phyloP scores from a whole-genome alignment of 92 coral and sea anemone genomes.

The Siderastrea siderea region DNA sequence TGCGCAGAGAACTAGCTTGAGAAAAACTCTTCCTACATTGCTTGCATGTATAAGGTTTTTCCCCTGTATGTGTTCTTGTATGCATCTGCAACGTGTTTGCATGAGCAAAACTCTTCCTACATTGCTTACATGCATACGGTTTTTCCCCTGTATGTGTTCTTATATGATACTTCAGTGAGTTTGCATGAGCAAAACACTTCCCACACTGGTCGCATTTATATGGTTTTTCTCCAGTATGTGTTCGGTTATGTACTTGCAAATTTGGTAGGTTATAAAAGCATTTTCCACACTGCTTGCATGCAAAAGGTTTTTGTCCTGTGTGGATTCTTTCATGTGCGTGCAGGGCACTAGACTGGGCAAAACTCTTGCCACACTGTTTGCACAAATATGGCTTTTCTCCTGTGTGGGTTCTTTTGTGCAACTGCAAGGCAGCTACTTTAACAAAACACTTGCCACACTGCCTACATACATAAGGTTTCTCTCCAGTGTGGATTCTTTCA shows the following conservation, averaged over 20 bases:
- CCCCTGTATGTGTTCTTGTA: neutral
- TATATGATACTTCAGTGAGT: neutral
- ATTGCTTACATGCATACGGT: neutral
- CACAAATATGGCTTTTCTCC: conserved; percentile 7
- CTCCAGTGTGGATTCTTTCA: no score
- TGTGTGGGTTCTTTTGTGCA: conserved; percentile 5
- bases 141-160: neutral
- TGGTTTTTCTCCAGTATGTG: neutral
- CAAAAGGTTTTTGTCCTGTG: neutral
- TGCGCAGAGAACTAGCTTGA: neutral
- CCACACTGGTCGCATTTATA: neutral
- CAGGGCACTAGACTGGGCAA: neutral
- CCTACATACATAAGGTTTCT: no score
- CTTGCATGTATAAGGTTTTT: neutral
- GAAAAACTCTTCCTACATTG: neutral
- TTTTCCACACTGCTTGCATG: neutral
- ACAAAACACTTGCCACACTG: no score
- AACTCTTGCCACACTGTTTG: neutral
- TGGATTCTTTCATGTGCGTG: neutral
- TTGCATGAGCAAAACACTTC: neutral
- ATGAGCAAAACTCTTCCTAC: neutral
- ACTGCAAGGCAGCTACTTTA: neutral
- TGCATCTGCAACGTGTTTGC: neutral
- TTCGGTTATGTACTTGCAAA: neutral
- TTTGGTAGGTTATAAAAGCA: neutral